Base-by-base conservation (phyloP, 2,888 invertebrate species). In the Hypena proboscidalis region DNA sequence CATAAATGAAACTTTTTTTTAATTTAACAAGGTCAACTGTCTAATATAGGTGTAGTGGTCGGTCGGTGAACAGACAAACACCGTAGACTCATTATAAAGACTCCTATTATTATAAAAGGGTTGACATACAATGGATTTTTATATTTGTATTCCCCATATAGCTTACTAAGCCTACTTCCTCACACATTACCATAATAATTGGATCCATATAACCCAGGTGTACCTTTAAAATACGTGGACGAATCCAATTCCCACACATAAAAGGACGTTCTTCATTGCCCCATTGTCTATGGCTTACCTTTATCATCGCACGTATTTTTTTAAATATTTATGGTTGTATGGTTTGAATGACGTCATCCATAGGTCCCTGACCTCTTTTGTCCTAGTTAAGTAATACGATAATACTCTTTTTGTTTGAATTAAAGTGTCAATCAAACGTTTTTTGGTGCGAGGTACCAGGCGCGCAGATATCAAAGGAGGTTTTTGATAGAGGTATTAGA, bases 331-430 rank as follows among this genome's bases (percentile, higher is more conserved):
- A 64, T 56, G 23, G 42, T 31, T 29, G 41, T 34, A 64, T 60
- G 52, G 23, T 39, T 31, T 29, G 41, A 31, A 64, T 60, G 52
- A 64, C 49, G 53, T 35, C 49, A 50, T 38, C 21, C 27, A 7
- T 29, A 35, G 60, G 57, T 56, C 61, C 42, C 32, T 57, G 53
- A 61, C 61, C 61, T 53, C 46, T 33, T n/a, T 53, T 61, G 57
- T 60, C 43, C 61, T 47, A 56, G 53, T 44, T 51, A 47, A 42
- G 44, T 59, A 59, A 63, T 55, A 41, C 23, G 30, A 41, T 59
- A 59, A 63, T 55, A 41, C 23, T 27, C n/a, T 10, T 55, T 54
- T 57, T 60, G 54, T 58, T 41, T 54, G 37, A 41, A 55, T 63
- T 59, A 51, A 43, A 64, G 56, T 53, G 61, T 60, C 60, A 61